Conservation (phyloP, 2,113 vertebrate species). For the Gobiocypris rarus region DNA sequence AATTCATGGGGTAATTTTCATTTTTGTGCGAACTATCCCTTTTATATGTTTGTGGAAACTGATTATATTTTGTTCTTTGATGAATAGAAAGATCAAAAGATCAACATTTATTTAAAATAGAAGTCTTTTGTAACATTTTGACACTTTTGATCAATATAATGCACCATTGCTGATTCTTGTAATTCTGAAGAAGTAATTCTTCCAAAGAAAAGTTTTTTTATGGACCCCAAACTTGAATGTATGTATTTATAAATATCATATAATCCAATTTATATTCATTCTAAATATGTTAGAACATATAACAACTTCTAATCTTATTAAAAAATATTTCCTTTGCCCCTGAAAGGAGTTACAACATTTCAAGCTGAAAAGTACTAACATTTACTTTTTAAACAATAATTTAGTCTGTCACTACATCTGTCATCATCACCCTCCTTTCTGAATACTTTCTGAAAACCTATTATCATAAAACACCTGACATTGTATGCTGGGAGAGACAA, state of each 20-base stretch:
- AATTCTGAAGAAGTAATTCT: not conserved
- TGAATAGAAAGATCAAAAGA: not conserved
- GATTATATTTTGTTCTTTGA: not conserved
- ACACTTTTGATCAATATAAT: not conserved
- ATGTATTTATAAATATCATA: not conserved
- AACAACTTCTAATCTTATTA: not conserved
- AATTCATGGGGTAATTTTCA: too few relatives aligned
- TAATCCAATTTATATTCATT: not conserved
- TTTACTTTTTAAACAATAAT: conserved; percentile 5
- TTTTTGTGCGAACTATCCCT: too few relatives aligned
- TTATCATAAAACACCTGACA: conserved; percentile 19
- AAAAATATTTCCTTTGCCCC: not conserved
- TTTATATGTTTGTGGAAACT: not conserved
- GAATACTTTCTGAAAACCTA: conserved; percentile 31
- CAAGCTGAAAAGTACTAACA: not conserved
- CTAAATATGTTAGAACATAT: not conserved
- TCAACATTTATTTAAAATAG: not conserved
- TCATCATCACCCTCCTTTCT: not conserved
- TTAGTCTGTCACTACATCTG: not conserved
- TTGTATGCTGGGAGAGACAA: conserved; percentile 22
- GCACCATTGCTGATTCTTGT: not conserved
- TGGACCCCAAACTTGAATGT: not conserved
- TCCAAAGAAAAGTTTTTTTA: not conserved
- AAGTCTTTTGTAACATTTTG: not conserved
- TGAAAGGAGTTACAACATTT: not conserved